These are phyloP conservation scores for Troides oblongomaculatus DNA, from an alignment of 2,888 invertebrate species.

Conservation along the genomic window DNA sequence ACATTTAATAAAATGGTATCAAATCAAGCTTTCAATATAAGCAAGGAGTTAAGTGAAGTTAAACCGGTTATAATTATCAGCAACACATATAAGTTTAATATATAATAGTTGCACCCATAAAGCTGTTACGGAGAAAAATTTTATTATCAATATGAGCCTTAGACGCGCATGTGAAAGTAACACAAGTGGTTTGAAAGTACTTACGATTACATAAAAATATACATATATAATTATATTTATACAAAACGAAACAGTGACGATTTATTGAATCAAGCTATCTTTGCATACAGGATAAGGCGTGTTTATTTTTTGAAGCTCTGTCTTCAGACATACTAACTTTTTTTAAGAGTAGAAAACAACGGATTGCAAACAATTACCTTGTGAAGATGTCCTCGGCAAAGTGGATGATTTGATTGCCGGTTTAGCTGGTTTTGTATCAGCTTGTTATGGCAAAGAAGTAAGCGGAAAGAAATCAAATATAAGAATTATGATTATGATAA, in stretches of 20 bases:
- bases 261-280: slow-evolving; percentile 1
- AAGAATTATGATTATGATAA: slow-evolving; percentile 63
- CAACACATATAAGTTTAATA: slow-evolving; percentile 4
- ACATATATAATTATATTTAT: neutral
- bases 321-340: neutral
- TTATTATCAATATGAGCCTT: neutral
- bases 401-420: slow-evolving; percentile 98
- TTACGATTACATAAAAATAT: neutral
- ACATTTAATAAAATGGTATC: neutral
- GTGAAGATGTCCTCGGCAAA: slow-evolving; percentile 95
- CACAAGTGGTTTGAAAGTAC: neutral
- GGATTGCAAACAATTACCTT: slow-evolving; percentile 85
- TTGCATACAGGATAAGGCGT: slow-evolving; percentile 8
- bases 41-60: slow-evolving; percentile 2
- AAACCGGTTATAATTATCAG: slow-evolving; percentile 6
- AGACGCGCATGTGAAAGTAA: neutral
- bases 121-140: slow-evolving; percentile 4
- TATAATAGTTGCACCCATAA: slow-evolving; percentile 1
- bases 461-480: slow-evolving; percentile 79
- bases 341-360: slow-evolving; percentile 42
- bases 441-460: slow-evolving; percentile 83
- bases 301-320: slow-evolving; percentile 22
- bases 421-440: slow-evolving; percentile 96
- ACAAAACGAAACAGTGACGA: neutral
- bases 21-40: slow-evolving; percentile 18